Evolutionary conservation across 2,888 invertebrate species (phyloP), one percentile per base, ranked within the genome.

Genomic region (Drosophila quinaria): DNA sequence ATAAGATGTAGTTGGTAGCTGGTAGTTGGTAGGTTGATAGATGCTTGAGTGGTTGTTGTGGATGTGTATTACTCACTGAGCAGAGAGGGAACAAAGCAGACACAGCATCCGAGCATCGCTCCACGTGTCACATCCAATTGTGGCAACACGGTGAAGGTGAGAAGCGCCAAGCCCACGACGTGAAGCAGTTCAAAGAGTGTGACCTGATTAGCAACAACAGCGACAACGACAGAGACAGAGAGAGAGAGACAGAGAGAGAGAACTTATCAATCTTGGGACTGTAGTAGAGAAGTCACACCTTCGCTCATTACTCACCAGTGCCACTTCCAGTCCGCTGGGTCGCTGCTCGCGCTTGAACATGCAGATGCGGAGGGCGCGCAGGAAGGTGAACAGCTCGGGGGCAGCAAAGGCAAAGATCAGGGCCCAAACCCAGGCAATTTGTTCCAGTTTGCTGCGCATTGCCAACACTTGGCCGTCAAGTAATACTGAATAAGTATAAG

Each of bases 31-130:
- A 19, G 19, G 19, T 10, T 41, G 10, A 15, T 51, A 55, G 41
- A 35, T 15, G 49, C 8, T 33, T 33, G 19, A 42, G 35, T 33
- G 17, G 52, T 17, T 42, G 41, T 44, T 54, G 59, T 56, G 59
- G 31, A 17, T 39, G 44, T 35, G 58, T 47, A 35, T n/a, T 63
- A 92, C 90, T 94, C 94, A 94, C 96, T 95, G 31, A 96, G 93
- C 66, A 97, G 78, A n/a, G 95, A 95, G 0, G 98, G 98, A 11
- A 97, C 92, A 79, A 98, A 94, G 90, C 97, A 97, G 74, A 97
- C 94, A 22, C 96, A 97, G 92, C 96, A 97, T 88, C 97, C 96
- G 58, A 98, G 93, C 95, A 97, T 96, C 1, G 96, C 95, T 1
- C 96, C 97, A 90, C 96, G 96, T 10, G 97, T 94, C 0, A 96